These are phyloP conservation scores for Bombus terrestris DNA, from an alignment of 1,140 invertebrate genomes.

Conservation along the genomic window DNA sequence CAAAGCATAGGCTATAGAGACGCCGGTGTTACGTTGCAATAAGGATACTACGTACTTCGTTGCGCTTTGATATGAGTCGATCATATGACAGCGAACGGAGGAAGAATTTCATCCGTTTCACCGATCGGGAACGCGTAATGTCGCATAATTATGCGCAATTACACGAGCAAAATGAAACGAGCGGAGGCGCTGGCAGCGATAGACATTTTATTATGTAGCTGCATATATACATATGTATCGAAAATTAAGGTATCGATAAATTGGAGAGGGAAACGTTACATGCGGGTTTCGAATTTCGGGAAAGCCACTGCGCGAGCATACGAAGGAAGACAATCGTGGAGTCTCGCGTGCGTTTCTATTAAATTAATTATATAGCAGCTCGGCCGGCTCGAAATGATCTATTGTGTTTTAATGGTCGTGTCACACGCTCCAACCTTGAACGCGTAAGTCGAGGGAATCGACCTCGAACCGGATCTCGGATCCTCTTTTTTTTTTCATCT, in stretches of 20 bases:
- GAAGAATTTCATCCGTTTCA: slow-evolving; percentile 33
- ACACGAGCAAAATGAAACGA: not conserved
- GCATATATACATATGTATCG: not conserved
- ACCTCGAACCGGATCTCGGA: slow-evolving; percentile 61
- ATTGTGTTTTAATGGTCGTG: slow-evolving; percentile 60
- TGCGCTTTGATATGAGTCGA: slow-evolving; percentile 31
- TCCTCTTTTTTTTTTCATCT: slow-evolving; percentile 25
- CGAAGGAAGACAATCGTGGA: slow-evolving; percentile 27
- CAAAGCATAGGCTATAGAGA: not conserved
- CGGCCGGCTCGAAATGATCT: slow-evolving; percentile 55
- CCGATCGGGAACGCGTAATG: not conserved
- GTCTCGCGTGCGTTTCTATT: slow-evolving; percentile 31
- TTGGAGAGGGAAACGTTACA: not conserved
- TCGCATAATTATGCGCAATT: slow-evolving; percentile 37
- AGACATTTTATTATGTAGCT: not conserved
- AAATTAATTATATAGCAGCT: slow-evolving; percentile 45
- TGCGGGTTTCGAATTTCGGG: not conserved
- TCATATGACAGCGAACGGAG: slow-evolving; percentile 39
- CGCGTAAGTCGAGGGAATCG: slow-evolving; percentile 60
- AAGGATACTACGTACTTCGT: not conserved
- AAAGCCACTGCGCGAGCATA: not conserved
- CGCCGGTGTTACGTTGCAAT: not conserved
- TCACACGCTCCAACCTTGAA: slow-evolving; percentile 64
- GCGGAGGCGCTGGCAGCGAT: not conserved
- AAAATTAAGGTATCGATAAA: not conserved